Percentiles rank a stretch among this genome's conserved stretches.
These are phyloP conservation scores for Dryas iulia DNA, from an alignment of 1,140 invertebrate genomes.

Conservation along the genomic window DNA sequence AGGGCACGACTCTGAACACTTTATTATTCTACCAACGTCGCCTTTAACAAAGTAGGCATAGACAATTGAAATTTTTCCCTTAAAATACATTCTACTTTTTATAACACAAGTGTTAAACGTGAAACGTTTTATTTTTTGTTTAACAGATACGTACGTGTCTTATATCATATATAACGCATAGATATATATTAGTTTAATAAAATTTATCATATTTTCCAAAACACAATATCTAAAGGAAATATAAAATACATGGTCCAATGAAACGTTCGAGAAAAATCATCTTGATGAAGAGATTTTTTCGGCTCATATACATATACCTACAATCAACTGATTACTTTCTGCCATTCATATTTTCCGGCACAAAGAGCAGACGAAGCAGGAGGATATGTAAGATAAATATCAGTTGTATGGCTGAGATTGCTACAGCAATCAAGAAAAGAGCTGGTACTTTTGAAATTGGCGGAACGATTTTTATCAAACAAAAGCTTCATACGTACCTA, in stretches of 20 bases:
- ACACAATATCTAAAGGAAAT: not conserved
- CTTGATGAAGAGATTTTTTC: not conserved
- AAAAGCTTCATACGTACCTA: not conserved
- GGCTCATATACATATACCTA: not conserved
- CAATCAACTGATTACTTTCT: conserved; percentile 20
- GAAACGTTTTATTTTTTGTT: not conserved
- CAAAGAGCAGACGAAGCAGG: not conserved
- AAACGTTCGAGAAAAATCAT: not conserved
- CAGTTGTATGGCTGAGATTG: not conserved
- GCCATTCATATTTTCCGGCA: not conserved
- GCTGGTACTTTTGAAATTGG: not conserved
- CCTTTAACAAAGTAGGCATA: conserved; percentile 21
- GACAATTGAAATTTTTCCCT: conserved; percentile 9
- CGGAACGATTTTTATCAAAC: not conserved
- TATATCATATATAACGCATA: too few relatives aligned
- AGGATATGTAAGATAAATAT: not conserved
- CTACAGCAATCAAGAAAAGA: not conserved
- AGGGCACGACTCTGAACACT: conserved; percentile 40
- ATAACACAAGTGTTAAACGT: not conserved
- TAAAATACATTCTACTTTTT: not conserved
- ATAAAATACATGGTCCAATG: too few relatives aligned
- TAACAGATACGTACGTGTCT: not conserved
- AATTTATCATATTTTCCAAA: not conserved
- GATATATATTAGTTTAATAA: not conserved
- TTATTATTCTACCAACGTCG: conserved; percentile 34